Conservation (phyloP, 2,113 vertebrate genomes). For the Crocuta crocuta region DNA sequence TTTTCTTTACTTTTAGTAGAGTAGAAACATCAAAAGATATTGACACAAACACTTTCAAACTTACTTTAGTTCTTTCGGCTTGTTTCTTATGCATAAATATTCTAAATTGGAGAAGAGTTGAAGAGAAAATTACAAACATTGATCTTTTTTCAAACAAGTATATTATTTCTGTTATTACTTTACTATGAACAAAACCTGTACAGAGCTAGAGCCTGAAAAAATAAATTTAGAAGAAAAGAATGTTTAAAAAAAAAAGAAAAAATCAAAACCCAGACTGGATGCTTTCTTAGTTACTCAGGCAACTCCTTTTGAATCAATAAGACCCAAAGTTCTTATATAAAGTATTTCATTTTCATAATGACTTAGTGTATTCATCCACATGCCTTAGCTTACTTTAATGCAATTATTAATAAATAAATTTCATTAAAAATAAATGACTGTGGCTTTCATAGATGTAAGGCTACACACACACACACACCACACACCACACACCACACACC, state of each 20-base stretch:
- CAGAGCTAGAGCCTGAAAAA: neutral
- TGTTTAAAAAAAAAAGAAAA: neutral
- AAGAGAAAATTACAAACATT: conserved; percentile 36
- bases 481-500: neutral
- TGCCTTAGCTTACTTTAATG: neutral
- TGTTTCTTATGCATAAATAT: neutral
- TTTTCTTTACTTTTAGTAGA: neutral
- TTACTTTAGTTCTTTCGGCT: conserved; percentile 67
- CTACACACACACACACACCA: neutral
- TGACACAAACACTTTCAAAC: conserved; percentile 10
- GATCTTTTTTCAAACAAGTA: neutral
- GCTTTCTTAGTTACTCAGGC: neutral
- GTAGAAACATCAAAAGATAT: neutral
- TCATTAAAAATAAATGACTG: neutral
- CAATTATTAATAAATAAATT: neutral
- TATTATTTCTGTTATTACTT: neutral
- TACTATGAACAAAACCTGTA: neutral
- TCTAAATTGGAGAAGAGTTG: conserved; percentile 56
- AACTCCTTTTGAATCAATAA: neutral
- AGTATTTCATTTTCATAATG: neutral
- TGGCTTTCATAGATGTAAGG: neutral
- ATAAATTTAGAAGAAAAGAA: neutral
- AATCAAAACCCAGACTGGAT: neutral
- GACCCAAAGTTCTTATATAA: neutral
- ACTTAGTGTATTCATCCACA: neutral